Base-by-base conservation (phyloP, 2,888 invertebrate species). In the Ormyrus nitidulus region DNA sequence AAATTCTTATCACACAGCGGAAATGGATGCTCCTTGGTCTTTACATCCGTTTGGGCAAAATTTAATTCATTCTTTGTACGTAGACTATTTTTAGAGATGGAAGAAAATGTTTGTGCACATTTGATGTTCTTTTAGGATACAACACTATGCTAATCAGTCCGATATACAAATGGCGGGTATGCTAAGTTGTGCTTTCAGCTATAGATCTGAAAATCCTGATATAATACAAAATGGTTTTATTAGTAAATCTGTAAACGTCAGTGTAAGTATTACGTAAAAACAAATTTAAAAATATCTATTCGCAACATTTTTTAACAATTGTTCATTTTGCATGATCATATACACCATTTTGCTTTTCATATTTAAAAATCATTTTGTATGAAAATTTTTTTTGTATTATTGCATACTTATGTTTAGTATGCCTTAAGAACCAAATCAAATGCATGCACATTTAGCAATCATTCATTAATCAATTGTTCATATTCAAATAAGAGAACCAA, bases 121-220 rank as follows among this genome's bases (percentile, higher is more conserved):
- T 49, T 53, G 13, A 34, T 0, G n/a, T 69, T 83, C 77, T 82
- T 91, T 82, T 91, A 95, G 95, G 88, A 96, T 96, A 87, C 92
- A 94, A 66, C 96, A 96, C 90, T 97, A 95, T 89, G 96, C 96
- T 0, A 93, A 93, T 84, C 93, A 95, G 73, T 94, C 94, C 6
- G 98, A 98, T 90, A 92, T 98, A 13, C 99, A 99, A 91, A 98
- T 97, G 91, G 96, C 98, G 5, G 98, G 98, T 1, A 97, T 98
- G 95, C 89, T 98, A 78, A 95, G 96, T 82, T 98, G 98, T 88
- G 94, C 96, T 1, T 97, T 98, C 90, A 95, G 96, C 80, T 93
- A 94, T 77, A 93, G 93, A 85, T 93, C 92, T 61, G 92, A 93
- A 81, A 91, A 91, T 10, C 90, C 89, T 71, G 91, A 91, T 82